Conservation (phyloP, 2,113 vertebrate genomes). For the Gallinago media region DNA sequence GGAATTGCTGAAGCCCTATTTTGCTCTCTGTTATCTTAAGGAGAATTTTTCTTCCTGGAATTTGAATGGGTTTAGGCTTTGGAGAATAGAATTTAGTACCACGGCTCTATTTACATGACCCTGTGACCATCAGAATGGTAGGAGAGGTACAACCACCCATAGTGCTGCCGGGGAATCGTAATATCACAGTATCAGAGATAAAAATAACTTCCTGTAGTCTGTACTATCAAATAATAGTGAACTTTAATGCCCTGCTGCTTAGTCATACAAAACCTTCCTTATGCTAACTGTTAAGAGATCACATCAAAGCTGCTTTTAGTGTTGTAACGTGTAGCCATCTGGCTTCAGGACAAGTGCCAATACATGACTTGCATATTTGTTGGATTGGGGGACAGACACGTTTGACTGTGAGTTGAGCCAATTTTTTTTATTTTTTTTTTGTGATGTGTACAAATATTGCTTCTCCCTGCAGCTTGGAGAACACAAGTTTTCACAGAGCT, state of each 20-base stretch:
- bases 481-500: not conserved
- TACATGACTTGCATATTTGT: conserved; percentile 21
- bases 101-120: not conserved
- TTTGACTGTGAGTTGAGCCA: not conserved
- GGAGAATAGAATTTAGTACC: not conserved
- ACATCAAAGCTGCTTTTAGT: not conserved
- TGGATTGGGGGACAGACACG: not conserved
- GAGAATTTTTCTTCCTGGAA: not conserved
- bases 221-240: not conserved
- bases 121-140: not conserved
- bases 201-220: not conserved
- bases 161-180: not conserved
- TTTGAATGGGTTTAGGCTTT: not conserved
- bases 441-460: not conserved
- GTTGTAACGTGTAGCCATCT: conserved; percentile 1
- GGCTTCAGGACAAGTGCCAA: not conserved
- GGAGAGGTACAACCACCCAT: not conserved
- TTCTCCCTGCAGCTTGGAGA: not conserved
- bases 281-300: not conserved
- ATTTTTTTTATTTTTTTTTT: not conserved
- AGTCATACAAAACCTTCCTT: not conserved
- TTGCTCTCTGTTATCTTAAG: not conserved
- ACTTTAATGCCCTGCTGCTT: not conserved
- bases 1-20: fast-evolving
- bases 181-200: not conserved